phyloP scores from a whole-genome alignment of 1,140 invertebrate genomes.

The Pinna nobilis region DNA sequence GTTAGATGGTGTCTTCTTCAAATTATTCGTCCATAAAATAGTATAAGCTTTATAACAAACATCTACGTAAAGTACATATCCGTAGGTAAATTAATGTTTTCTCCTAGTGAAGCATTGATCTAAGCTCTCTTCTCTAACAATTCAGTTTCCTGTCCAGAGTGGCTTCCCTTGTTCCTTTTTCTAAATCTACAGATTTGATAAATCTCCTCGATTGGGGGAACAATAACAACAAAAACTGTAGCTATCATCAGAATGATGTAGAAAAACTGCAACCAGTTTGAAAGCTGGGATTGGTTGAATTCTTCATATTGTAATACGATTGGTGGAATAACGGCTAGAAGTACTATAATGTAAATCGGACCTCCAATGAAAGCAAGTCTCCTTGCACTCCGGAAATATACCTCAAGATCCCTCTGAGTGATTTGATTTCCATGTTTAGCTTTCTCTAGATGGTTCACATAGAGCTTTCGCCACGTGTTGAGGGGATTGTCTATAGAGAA shows the following conservation, averaged over 20 bases:
- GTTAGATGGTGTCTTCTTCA: no score
- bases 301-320: conserved; percentile 49
- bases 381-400: conserved; percentile 54
- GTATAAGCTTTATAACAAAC: no score
- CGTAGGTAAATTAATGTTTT: no score
- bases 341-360: conserved; percentile 42
- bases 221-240: conserved; percentile 52
- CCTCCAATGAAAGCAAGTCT: conserved; percentile 50
- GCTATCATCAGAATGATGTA: conserved; percentile 54
- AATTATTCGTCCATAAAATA: no score
- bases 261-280: conserved; percentile 46
- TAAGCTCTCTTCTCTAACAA: no score
- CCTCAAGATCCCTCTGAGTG: conserved; percentile 19
- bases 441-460: conserved; percentile 57
- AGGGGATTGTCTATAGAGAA: conserved; percentile 74
- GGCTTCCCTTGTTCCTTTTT: no score
- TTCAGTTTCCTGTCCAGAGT: no score
- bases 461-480: conserved; percentile 66
- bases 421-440: background rate
- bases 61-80: no score
- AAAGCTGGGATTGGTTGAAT: conserved; percentile 48
- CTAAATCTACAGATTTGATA: no score
- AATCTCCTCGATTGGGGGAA: conserved; percentile 61
- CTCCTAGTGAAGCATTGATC: no score
- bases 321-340: conserved; percentile 57